Evolutionary conservation across 2,888 invertebrate species (phyloP), one percentile per base, ranked within the genome.

Genomic region (Papilio gigon): DNA sequence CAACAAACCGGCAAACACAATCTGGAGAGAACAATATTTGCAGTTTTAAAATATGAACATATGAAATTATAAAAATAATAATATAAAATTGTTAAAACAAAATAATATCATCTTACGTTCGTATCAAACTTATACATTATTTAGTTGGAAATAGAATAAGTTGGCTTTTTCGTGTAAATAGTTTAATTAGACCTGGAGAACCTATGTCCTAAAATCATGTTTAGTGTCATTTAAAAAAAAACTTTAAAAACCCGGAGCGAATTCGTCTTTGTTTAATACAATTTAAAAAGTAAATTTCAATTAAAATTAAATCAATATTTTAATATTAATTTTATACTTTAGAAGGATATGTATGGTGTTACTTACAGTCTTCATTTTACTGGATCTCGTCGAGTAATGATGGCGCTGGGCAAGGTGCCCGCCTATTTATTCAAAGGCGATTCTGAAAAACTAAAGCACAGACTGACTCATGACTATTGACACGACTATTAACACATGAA

Each of bases 1-100:
- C n/a, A 88, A 66, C 42, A 88, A 70, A 59, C 77, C 76, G 12
- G 80, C 65, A 70, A 74, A 80, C 42, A 83, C 50, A 22, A 83
- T 65, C 89, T 89, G 78, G 0, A 79, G 79, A 71, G 40, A 70
- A 62, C 65, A 37, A 25, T 35, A 44, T 9, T n/a, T n/a, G n/a
- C n/a, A n/a, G n/a, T n/a, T n/a, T n/a, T n/a, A n/a, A n/a, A n/a
- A n/a, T n/a, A n/a, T 56, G 2, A 17, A 56, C 9, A 56, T 14
- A 14, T 30, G 0, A 56, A 27, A 8, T 1, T 12, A 0, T 1
- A 47, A 47, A 47, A n/a, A 44, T 20, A 33, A 33, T 33, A 33
- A 33, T n/a, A n/a, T n/a, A n/a, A n/a, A n/a, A n/a, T n/a, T n/a
- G n/a, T n/a, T n/a, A n/a, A n/a, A n/a, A n/a, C n/a, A n/a, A n/a